Evolutionary conservation across 2,113 vertebrate species (phyloP), one percentile per base, ranked within the genome.

Genomic region (Tapirus terrestris): DNA sequence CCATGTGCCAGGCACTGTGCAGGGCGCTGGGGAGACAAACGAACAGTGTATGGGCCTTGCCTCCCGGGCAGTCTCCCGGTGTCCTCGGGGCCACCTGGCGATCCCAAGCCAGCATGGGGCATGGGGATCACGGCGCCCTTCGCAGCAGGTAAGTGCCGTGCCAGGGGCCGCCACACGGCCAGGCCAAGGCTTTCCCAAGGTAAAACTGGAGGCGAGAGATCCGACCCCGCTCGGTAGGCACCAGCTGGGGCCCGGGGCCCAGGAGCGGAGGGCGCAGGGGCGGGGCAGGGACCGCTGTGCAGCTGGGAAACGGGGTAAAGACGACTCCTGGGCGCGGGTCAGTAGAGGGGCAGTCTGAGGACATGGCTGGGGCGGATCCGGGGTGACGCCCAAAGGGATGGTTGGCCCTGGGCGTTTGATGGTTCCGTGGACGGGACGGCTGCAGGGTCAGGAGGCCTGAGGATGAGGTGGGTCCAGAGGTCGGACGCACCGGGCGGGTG

Each of bases 281-380:
- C 48, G 11, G 48, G 48, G 39, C 39, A 39, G 39, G 39, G 39
- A 39, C 39, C 39, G 39, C 39, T 39, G 39, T 39, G 39, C 39
- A 4, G 39, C 39, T 39, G 20, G 77, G 76, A 60, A 73, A 53
- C 11, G 45, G 58, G 63, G n/a, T 25, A 36, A 18, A 48, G 56
- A 53, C 4, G 95, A 58, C 68, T 29, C 5, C 63, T 0, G 60
- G 70, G 89, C 65, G 68, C 88, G 29, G 77, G 73, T 53, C 60
- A 25, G 65, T 16, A 51, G 9, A 17, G 75, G 76, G 51, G 29
- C 53, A 86, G 83, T 92, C 56, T 48, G 72, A 75, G 75, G 58
- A 79, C 80, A 84, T 95, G n/a, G 97, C 23, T 89, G 84, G 91
- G 76, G 10, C 36, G 80, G 36, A 56, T 23, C 76, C 11, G 51